These are phyloP conservation scores for Drosophila tani DNA, from an alignment of 1,140 invertebrate genomes.

Conservation along the genomic window DNA sequence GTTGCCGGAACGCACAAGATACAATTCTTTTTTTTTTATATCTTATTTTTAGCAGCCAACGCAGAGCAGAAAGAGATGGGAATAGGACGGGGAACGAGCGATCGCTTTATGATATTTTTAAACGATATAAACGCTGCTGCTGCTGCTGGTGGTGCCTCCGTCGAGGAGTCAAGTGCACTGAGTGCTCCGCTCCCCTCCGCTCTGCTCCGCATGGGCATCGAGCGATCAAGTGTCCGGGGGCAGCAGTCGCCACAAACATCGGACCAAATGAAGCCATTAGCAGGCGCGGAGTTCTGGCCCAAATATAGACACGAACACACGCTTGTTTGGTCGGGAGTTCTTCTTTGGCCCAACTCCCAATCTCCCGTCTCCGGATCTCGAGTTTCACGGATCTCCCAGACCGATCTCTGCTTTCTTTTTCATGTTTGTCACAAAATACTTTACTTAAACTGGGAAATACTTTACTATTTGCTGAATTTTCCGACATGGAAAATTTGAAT, in stretches of 20 bases:
- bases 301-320: slow-evolving; percentile 55
- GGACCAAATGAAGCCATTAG: slow-evolving; percentile 55
- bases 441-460: background rate
- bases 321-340: slow-evolving; percentile 38
- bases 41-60: slow-evolving; percentile 46
- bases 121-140: slow-evolving; percentile 67
- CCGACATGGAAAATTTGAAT: too few relatives aligned
- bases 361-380: slow-evolving; percentile 23
- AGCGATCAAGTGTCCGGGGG: slow-evolving; percentile 73
- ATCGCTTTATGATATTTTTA: slow-evolving; percentile 69
- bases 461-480: background rate
- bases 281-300: slow-evolving; percentile 59
- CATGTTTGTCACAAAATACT: background rate
- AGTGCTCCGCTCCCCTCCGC: slow-evolving; percentile 32
- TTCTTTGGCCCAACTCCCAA: slow-evolving; percentile 1
- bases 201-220: slow-evolving; percentile 61
- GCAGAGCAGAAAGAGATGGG: slow-evolving; percentile 26
- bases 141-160: slow-evolving; percentile 7
- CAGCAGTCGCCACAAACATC: slow-evolving; percentile 40
- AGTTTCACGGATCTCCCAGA: slow-evolving; percentile 41
- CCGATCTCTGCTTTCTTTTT: background rate
- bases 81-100: slow-evolving; percentile 21
- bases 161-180: slow-evolving; percentile 61
- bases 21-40: slow-evolving; percentile 6
- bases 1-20: slow-evolving; percentile 32